Percentiles rank a stretch among this genome's conserved stretches.
Evolutionary conservation across 1,140 invertebrate genomes (phyloP).

Genomic region (Trichonephila inaurata): DNA sequence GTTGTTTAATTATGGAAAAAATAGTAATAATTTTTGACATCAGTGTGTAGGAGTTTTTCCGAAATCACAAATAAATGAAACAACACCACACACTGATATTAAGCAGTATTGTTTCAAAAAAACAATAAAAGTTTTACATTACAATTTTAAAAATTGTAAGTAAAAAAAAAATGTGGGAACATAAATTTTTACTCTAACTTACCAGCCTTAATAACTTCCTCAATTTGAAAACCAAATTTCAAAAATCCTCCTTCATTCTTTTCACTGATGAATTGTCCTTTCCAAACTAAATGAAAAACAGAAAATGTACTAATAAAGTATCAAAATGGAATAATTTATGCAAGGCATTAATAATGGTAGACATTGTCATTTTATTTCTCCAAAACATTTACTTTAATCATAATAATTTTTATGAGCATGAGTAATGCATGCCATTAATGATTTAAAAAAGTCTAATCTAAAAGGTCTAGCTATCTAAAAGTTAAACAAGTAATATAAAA

Average conservation of each 20-base stretch:
- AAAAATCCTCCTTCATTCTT: constrained; percentile 30
- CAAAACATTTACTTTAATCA: neutral
- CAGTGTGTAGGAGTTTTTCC: too few species aligned
- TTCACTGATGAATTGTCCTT: neutral
- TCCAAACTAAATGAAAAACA: constrained; percentile 60
- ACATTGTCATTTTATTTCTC: neutral
- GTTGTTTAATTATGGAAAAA: too few species aligned
- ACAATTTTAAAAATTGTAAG: too few species aligned
- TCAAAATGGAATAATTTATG: neutral
- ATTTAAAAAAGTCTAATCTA: too few species aligned
- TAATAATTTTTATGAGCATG: neutral
- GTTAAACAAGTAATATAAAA: too few species aligned
- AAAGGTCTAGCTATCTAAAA: too few species aligned
- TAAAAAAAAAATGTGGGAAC: neutral
- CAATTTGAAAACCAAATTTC: constrained; percentile 48
- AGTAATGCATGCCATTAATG: neutral
- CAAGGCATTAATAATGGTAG: neutral
- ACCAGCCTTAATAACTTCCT: constrained; percentile 59
- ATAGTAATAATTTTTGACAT: neutral
- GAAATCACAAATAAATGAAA: too few species aligned
- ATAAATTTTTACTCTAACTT: neutral
- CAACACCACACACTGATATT: too few species aligned
- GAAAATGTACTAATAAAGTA: neutral
- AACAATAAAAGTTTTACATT: too few species aligned
- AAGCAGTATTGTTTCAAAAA: too few species aligned